Base-by-base conservation (phyloP, 2,888 invertebrate species). In the Chrysomela aeneicollis region DNA sequence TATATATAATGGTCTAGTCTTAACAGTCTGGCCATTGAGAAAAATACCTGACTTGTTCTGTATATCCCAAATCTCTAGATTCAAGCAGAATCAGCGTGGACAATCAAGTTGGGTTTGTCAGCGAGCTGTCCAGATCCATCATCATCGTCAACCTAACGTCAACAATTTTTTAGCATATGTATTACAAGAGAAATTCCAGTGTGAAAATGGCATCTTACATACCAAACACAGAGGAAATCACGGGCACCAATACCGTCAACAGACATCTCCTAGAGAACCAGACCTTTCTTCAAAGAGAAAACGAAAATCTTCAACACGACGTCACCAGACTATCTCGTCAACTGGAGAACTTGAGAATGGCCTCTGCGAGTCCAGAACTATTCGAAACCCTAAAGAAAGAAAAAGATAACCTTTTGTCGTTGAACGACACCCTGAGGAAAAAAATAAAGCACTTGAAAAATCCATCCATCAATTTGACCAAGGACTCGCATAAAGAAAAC, bases 261-360 rank as follows among this genome's bases (percentile, higher is more conserved):
- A 62, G 61, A 49, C 71, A 73, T 46, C 52, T 73, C 15, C 37
- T 73, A 19, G 69, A 73, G 60, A 75, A 74, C 55, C 74, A 73
- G 49, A 67, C 74, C 21, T 71, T 70, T 54, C 69, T 75, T 6
- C 70, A 67, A 21, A 60, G 64, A 12, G 74, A 75, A 63, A 74
- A 75, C 50, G 62, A 70, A 65, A 72, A 69, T 62, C 64, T 75
- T 15, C 73, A 74, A 54, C 61, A 73, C 42, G 68, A 75, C 19
- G 69, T 74, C 2, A 46, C 51, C 6, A 69, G 66, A 50, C 61
- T 75, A 12, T 71, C 73, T 1, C 65, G 65, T 10, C 69, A 74
- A 61, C 47, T 74, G 52, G 71, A 73, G 22, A 65, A 69, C 6
- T 17, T 73, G 3, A 63, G 65, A 32, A 65, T 55, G 50, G 64